Evolutionary conservation across 2,888 invertebrate genomes (phyloP), one percentile per base, ranked within the genome.

Genomic region (Eulithis prunata): DNA sequence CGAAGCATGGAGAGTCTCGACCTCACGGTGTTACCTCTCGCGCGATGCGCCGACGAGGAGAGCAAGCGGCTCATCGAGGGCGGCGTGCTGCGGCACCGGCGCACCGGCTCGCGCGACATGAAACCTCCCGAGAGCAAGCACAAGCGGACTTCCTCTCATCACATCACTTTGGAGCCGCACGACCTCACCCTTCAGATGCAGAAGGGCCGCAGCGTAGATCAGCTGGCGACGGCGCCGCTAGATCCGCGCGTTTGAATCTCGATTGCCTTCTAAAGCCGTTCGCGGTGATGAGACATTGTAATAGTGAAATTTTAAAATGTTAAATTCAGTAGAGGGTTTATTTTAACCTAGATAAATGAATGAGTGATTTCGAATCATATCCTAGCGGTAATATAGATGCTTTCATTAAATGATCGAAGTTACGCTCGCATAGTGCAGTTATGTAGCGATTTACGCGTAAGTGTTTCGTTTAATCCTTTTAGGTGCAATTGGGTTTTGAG

Each of bases 91-190:
- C 90, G 95, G 1, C 95, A 95, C 84, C 91, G 95, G 4, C 91
- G 95, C 75, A 95, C 95, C 49, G 93, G 94, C 76, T 95, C 95
- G n/a, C 92, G 91, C 75, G 95, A 95, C 78, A 75, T 90, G 68
- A 86, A 87, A 75, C 81, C 85, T 64, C 83, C 85, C n/a, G 82
- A 82, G 59, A 69, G 76, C 56, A 79, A 80, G 47, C 93, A 93
- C 84, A 90, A 91, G 83, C 90, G 93, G 51, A 93, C 93, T 46
- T 89, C 91, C 62, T 91, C 91, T 52, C 93, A 93, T 75, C 93
- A 93, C 83, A 78, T 93, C 71, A 89, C 93, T 41, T 73, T 93
- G 81, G 93, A 93, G 75, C 90, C 91, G 53, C 75, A 77, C 77
- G 90, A 89, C 52, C 85, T 85, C 46, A 76, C 80, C 62, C 84